These are phyloP conservation scores for Trogon surrucura DNA, from an alignment of 2,113 vertebrate species.

Conservation along the genomic window DNA sequence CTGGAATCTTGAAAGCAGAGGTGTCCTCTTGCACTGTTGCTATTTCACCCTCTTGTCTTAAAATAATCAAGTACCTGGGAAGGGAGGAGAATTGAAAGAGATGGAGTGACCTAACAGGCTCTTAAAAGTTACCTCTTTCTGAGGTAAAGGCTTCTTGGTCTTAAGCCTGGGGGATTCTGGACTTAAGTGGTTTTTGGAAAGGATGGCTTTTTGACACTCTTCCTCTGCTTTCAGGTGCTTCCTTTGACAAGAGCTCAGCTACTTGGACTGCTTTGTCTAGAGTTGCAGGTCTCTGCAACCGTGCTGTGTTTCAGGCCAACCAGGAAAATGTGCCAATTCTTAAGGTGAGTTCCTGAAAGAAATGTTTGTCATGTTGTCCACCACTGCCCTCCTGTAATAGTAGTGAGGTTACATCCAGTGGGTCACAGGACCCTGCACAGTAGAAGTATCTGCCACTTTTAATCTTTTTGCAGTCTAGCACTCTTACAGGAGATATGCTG, in stretches of 20 bases:
- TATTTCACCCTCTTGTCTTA: background rate
- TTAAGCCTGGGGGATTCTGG: background rate
- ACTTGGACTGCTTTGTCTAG: constrained; percentile 81
- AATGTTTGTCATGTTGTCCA: background rate
- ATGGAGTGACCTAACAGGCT: background rate
- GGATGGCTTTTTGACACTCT: background rate
- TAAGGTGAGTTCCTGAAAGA: constrained; percentile 67
- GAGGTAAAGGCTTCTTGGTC: background rate
- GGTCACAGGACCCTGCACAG: background rate
- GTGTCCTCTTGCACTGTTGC: background rate
- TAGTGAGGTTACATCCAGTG: background rate
- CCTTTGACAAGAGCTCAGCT: constrained; percentile 81
- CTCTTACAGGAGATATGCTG: fast-evolving
- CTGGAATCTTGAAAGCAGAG: background rate
- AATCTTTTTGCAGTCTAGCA: background rate
- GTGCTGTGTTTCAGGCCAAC: constrained; percentile 83
- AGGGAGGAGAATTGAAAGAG: background rate
- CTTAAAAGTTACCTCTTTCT: background rate
- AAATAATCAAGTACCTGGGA: background rate
- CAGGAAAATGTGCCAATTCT: constrained; percentile 84
- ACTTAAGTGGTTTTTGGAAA: background rate
- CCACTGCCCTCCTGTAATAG: fast-evolving
- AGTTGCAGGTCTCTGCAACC: constrained; percentile 82
- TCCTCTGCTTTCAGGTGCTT: constrained; percentile 72
- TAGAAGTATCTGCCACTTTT: background rate